Conservation (phyloP, 2,797 vertebrate species). For the Spinus pinus region DNA sequence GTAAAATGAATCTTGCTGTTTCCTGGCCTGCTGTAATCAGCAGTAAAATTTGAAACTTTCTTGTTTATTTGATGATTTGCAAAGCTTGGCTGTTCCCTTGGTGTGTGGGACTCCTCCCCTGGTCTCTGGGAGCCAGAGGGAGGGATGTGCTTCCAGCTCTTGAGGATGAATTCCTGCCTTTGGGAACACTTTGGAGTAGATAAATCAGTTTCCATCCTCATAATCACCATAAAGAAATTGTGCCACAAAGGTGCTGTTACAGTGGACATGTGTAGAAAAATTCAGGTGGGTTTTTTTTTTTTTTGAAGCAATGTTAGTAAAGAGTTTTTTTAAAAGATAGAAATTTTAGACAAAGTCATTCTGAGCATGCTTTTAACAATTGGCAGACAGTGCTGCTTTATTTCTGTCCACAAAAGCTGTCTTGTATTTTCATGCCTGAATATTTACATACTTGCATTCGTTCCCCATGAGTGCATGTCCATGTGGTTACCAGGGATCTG, state of each 20-base stretch:
- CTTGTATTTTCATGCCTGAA: background rate
- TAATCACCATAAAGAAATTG: background rate
- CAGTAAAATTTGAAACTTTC: background rate
- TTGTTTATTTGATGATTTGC: background rate
- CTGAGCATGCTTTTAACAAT: background rate
- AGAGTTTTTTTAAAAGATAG: background rate
- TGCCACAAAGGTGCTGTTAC: fast-evolving
- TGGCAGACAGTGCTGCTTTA: background rate
- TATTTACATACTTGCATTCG: background rate
- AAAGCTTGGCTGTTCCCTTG: background rate
- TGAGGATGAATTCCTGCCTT: background rate
- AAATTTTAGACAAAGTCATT: background rate
- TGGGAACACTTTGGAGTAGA: background rate
- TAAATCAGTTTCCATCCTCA: background rate
- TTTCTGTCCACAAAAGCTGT: background rate
- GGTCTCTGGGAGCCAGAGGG: background rate
- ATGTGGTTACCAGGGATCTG: background rate
- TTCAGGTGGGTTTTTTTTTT: background rate
- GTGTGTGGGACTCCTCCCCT: background rate
- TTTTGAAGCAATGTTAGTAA: background rate
- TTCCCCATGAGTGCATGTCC: background rate
- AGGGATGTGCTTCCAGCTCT: background rate
- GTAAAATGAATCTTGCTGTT: background rate
- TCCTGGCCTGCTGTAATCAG: background rate
- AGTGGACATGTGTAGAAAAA: fast-evolving